phyloP scores from a whole-genome alignment of 2,113 vertebrate genomes.

The Cyprinodon variegatus region DNA sequence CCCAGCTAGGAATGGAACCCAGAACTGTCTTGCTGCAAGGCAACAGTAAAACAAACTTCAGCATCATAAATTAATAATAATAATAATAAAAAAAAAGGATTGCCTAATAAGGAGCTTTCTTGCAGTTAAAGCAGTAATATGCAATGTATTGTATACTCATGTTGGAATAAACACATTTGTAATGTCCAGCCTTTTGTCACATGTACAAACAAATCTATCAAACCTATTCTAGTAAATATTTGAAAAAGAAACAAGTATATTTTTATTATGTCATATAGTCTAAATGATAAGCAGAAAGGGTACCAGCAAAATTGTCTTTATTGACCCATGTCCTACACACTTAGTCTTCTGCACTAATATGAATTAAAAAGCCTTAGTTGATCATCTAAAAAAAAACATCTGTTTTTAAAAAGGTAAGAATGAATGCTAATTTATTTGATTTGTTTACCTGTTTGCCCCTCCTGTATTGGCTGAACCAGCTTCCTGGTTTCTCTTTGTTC shows the following conservation, averaged over 20 bases:
- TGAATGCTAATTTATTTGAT: constrained; percentile 5
- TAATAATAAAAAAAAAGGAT: too few species aligned
- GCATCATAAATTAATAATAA: too few species aligned
- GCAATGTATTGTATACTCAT: not conserved
- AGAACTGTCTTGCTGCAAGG: too few species aligned
- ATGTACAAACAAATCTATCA: not conserved
- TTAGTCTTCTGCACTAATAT: not conserved
- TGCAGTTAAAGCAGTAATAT: not conserved
- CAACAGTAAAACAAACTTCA: too few species aligned
- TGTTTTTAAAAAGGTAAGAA: not conserved
- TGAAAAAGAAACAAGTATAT: not conserved
- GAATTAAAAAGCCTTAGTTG: not conserved
- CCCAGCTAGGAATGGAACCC: too few species aligned
- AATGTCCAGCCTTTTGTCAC: not conserved
- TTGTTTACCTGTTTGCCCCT: constrained; percentile 86
- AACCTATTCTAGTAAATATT: not conserved
- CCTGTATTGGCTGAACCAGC: constrained; percentile 90
- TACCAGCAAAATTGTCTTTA: not conserved
- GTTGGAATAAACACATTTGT: not conserved
- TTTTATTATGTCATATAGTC: not conserved
- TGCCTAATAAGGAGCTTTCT: not conserved
- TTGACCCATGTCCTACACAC: not conserved
- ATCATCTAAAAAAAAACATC: not conserved
- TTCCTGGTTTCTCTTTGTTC: constrained; percentile 89
- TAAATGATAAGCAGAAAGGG: not conserved